phyloP scores from a whole-genome alignment of 1,140 invertebrate genomes.

The Drosophila novamexicana region DNA sequence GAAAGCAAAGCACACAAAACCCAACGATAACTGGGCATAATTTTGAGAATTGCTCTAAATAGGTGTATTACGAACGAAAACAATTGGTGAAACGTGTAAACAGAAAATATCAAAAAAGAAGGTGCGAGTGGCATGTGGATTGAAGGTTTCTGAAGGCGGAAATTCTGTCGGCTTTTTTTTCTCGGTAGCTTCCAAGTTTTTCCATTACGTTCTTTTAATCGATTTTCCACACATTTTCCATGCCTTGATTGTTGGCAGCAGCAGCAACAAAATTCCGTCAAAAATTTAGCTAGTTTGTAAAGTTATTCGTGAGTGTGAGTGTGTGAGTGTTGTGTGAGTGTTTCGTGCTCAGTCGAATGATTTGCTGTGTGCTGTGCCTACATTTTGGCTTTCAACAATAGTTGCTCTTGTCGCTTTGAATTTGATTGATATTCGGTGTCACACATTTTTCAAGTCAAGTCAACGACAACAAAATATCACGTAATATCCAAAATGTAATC shows the following conservation, averaged over 20 bases:
- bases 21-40: not conserved
- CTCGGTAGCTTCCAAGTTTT: slow-evolving; percentile 54
- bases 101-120: not conserved
- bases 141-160: slow-evolving; percentile 24
- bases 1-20: slow-evolving; percentile 12
- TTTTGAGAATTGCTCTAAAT: not conserved
- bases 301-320: slow-evolving; percentile 35
- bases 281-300: slow-evolving; percentile 45
- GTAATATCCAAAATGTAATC: slow-evolving; percentile 45
- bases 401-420: slow-evolving; percentile 25
- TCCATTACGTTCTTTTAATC: slow-evolving; percentile 61
- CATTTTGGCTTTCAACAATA: slow-evolving; percentile 38
- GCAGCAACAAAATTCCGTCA: slow-evolving; percentile 9
- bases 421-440: slow-evolving; percentile 77
- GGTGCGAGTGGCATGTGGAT: slow-evolving; percentile 3
- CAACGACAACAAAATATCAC: slow-evolving; percentile 53
- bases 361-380: slow-evolving; percentile 23
- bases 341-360: slow-evolving; percentile 40
- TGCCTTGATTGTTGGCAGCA: slow-evolving; percentile 33
- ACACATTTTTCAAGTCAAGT: slow-evolving; percentile 27
- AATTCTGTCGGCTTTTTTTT: slow-evolving; percentile 33
- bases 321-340: slow-evolving; percentile 12
- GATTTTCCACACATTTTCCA: slow-evolving; percentile 69
- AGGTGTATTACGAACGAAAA: not conserved
- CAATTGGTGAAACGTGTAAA: slow-evolving; percentile 3